Percentiles rank a stretch among this genome's conserved stretches.
phyloP scores from a whole-genome alignment of 2,888 invertebrate genomes.

The Aporophyla nigra region DNA sequence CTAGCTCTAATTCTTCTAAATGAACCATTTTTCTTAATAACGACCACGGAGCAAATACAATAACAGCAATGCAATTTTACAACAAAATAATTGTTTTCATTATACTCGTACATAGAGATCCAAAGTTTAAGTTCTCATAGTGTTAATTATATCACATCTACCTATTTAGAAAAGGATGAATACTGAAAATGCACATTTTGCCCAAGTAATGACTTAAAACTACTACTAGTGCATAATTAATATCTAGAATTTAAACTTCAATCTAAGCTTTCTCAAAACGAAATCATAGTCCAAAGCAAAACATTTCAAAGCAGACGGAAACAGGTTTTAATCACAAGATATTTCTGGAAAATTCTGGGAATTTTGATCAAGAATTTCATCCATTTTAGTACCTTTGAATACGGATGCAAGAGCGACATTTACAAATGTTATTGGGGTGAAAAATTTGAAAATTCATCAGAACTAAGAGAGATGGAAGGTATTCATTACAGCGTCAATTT shows the following conservation, averaged over 20 bases:
- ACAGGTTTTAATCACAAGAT: conserved; percentile 36
- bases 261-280: background rate
- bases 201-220: background rate
- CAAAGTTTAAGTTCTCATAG: background rate
- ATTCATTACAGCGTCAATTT: conserved; percentile 34
- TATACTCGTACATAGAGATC: background rate
- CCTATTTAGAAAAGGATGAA: background rate
- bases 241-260: background rate
- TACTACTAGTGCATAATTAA: background rate
- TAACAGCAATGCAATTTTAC: background rate
- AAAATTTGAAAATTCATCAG: conserved; percentile 37
- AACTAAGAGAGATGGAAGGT: conserved; percentile 29
- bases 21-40: no score
- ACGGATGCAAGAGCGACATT: conserved; percentile 33
- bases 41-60: no score
- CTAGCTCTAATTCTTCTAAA: no score
- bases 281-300: background rate
- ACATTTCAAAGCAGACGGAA: conserved; percentile 23
- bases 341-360: conserved; percentile 15
- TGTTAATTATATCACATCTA: background rate
- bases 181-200: background rate
- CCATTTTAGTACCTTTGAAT: conserved; percentile 19
- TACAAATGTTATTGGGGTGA: conserved; percentile 48
- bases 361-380: conserved; percentile 44
- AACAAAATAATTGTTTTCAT: no score